Conservation (phyloP, 2,113 vertebrate species). For the Phaethon lepturus region DNA sequence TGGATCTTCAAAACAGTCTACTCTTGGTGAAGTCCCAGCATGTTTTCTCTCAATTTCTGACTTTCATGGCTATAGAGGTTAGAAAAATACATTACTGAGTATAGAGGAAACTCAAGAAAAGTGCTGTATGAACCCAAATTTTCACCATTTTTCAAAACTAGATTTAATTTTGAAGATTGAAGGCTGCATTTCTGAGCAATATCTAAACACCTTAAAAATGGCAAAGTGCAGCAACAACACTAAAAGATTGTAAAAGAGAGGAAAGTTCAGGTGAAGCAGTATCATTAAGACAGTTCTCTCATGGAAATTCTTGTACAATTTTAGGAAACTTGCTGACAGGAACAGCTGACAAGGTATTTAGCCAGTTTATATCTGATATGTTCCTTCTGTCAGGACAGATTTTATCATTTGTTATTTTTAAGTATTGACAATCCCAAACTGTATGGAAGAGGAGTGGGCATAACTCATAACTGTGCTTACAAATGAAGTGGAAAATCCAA, state of each 20-base stretch:
- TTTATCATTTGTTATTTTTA: background rate
- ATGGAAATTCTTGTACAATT: background rate
- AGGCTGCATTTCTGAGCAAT: background rate
- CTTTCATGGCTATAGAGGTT: background rate
- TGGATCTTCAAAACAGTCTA: background rate
- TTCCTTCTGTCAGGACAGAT: background rate
- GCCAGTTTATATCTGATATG: background rate
- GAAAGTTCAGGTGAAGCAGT: background rate
- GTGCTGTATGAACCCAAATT: background rate
- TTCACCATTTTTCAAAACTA: background rate
- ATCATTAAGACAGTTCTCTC: background rate
- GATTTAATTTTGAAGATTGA: background rate
- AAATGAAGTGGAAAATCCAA: background rate
- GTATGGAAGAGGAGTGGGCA: background rate
- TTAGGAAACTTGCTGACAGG: background rate
- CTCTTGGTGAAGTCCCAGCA: background rate
- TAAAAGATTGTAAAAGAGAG: background rate
- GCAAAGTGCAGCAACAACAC: background rate
- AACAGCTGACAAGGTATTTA: background rate
- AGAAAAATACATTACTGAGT: background rate
- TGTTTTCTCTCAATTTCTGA: background rate
- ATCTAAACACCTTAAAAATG: background rate
- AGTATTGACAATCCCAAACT: background rate
- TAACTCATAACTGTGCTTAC: background rate
- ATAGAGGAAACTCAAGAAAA: background rate